phyloP scores from a whole-genome alignment of 2,888 invertebrate genomes.

The Hyppa rectilinea region DNA sequence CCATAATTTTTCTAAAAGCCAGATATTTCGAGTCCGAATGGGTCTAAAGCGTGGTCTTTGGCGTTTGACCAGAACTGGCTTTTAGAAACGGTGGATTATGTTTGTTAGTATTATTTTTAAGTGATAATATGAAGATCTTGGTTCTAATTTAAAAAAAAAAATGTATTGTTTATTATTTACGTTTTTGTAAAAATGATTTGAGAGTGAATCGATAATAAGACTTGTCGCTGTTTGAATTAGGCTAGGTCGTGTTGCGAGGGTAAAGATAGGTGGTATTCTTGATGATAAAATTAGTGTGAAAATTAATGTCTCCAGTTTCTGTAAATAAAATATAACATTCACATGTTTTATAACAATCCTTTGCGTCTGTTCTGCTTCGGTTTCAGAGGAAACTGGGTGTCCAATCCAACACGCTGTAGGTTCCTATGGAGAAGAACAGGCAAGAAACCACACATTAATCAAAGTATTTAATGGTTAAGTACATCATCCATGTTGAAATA shows the following conservation, averaged over 20 bases:
- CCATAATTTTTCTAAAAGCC: too few relatives aligned
- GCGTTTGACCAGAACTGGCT: background rate
- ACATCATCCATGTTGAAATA: background rate
- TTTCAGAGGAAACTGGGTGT: background rate
- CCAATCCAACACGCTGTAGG: background rate
- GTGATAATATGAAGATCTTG: background rate
- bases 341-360: background rate
- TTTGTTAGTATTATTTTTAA: background rate
- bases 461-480: too few relatives aligned
- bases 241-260: constrained; percentile 4
- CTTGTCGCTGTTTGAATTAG: constrained; percentile 22
- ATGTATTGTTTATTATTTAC: background rate
- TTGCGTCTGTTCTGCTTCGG: background rate
- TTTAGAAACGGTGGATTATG: background rate
- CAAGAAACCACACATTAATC: background rate
- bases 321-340: background rate
- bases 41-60: too few relatives aligned
- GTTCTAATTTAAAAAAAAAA: background rate
- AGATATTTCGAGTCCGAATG: too few relatives aligned
- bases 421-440: background rate
- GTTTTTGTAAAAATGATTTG: constrained; percentile 4
- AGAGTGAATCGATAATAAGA: constrained; percentile 20
- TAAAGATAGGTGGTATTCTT: background rate
- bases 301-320: background rate
- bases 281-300: background rate